A percentile compares a stretch with the other conserved stretches of the same genome.
phyloP scores from a whole-genome alignment of 2,113 vertebrate species.

The Archocentrus centrarchus region DNA sequence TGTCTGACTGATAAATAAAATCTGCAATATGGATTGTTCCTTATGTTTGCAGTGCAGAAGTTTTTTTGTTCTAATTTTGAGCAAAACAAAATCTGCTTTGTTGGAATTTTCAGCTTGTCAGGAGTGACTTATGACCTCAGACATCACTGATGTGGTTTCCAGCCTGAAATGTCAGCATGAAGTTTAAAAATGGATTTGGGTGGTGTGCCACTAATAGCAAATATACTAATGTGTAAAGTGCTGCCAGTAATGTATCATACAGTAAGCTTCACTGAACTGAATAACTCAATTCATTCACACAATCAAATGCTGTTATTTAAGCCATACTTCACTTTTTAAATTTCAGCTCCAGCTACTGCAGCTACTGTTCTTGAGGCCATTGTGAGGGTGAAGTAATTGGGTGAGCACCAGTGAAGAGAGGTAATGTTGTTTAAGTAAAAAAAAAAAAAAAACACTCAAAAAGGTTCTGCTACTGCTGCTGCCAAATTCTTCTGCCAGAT shows the following conservation, averaged over 20 bases:
- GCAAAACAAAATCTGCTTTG: background rate
- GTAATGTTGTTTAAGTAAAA: background rate
- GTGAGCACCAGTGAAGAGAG: background rate
- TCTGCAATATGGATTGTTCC: background rate
- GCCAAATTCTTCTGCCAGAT: background rate
- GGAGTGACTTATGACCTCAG: background rate
- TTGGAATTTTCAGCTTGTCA: background rate
- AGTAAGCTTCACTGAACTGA: background rate
- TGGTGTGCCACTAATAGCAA: conserved; percentile 33
- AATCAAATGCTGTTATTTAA: background rate
- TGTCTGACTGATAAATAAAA: background rate
- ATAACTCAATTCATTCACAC: conserved; percentile 7
- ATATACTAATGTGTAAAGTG: background rate
- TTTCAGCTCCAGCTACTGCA: background rate
- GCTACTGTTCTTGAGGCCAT: background rate
- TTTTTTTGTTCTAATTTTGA: background rate
- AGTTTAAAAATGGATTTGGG: conserved; percentile 34
- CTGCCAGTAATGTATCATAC: background rate
- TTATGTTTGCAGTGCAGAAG: background rate
- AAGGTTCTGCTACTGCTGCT: background rate
- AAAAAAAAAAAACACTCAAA: background rate
- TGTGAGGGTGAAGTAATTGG: background rate
- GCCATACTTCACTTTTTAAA: background rate
- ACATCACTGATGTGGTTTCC: conserved; percentile 3
- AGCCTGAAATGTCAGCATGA: conserved; percentile 23